A percentile compares a stretch with the other conserved stretches of the same genome.
Conservation (phyloP, 2,113 vertebrate species). For the Indicator maculatus region DNA sequence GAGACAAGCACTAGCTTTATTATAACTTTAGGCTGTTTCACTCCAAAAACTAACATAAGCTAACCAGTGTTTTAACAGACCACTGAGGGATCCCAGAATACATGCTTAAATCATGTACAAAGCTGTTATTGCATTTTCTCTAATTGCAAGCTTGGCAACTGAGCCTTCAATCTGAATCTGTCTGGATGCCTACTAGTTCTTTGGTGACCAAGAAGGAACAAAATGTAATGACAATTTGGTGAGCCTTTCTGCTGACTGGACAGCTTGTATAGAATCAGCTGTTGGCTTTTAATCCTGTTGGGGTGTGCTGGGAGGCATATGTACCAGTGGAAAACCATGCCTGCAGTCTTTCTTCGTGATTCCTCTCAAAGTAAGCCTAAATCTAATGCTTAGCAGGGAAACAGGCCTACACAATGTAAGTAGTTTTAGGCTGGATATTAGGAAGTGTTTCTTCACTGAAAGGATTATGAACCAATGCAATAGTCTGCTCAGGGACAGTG, state of each 20-base stretch:
- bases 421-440: too few species aligned
- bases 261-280: neutral
- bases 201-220: neutral
- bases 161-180: neutral
- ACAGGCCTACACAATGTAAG: neutral
- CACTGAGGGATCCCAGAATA: neutral
- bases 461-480: too few species aligned
- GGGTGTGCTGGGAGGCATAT: neutral
- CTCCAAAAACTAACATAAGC: neutral
- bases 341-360: neutral
- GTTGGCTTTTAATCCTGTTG: neutral
- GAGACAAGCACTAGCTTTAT: neutral
- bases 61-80: neutral
- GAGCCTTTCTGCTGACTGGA: neutral
- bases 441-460: too few species aligned
- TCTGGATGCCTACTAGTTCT: neutral
- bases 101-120: neutral
- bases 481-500: too few species aligned
- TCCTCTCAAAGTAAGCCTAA: neutral
- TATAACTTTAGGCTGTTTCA: neutral
- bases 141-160: neutral
- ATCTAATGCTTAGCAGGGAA: neutral
- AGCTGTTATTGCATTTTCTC: neutral
- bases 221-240: neutral
- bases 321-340: neutral